A percentile compares a stretch with the other conserved stretches of the same genome.
Evolutionary conservation across 2,888 invertebrate species (phyloP).

Genomic region (Drosophila falleni): DNA sequence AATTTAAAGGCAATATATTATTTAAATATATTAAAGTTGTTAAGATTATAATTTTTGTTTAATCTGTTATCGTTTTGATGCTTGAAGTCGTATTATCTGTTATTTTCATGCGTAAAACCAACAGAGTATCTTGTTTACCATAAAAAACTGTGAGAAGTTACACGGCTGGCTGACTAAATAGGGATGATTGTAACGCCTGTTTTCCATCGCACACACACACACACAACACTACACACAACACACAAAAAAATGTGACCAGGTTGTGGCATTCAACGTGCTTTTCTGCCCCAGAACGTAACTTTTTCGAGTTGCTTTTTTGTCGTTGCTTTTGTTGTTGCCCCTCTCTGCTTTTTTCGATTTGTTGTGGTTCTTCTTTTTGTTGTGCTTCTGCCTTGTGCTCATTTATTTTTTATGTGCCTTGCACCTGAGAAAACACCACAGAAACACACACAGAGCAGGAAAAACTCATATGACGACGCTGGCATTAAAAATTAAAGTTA

Average conservation of each 20-base stretch:
- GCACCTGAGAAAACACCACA: slow-evolving; percentile 62
- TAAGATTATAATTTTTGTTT: not conserved
- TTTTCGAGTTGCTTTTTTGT: slow-evolving; percentile 30
- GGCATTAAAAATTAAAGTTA: slow-evolving; percentile 73
- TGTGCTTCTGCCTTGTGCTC: slow-evolving; percentile 46
- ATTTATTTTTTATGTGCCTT: slow-evolving; percentile 72
- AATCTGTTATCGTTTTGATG: slow-evolving; percentile 4
- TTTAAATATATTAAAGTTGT: too few relatives aligned
- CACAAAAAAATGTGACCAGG: slow-evolving; percentile 42
- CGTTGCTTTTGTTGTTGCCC: not conserved
- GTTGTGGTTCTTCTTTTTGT: slow-evolving; percentile 10
- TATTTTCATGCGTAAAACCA: not conserved
- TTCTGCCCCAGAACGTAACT: slow-evolving; percentile 35
- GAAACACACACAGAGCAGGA: slow-evolving; percentile 27
- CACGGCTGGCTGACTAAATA: slow-evolving; percentile 53
- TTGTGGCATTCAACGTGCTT: slow-evolving; percentile 37
- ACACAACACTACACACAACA: not conserved
- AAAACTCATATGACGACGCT: slow-evolving; percentile 34
- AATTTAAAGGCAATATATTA: too few relatives aligned
- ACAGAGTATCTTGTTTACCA: slow-evolving; percentile 36
- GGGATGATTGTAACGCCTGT: slow-evolving; percentile 35
- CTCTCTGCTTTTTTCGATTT: not conserved
- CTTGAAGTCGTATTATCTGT: slow-evolving; percentile 1
- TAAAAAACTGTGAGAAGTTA: slow-evolving; percentile 51
- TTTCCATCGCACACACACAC: not conserved